Percentiles rank a stretch among this genome's conserved stretches.
These are phyloP conservation scores for Falcunculus frontatus DNA, from an alignment of 2,113 vertebrate genomes.

Conservation along the genomic window DNA sequence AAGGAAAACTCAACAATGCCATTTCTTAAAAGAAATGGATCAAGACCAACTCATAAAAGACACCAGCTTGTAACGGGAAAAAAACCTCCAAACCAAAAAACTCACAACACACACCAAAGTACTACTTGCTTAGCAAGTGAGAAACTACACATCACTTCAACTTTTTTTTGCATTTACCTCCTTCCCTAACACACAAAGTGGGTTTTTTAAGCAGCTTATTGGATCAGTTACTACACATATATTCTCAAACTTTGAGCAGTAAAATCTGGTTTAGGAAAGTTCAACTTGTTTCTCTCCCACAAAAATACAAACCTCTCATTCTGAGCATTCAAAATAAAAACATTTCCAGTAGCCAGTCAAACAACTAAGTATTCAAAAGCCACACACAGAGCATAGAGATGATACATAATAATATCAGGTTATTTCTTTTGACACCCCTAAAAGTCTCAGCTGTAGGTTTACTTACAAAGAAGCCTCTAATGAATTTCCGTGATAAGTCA, in stretches of 20 bases:
- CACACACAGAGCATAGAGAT: not conserved
- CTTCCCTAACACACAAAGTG: not conserved
- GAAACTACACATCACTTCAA: not conserved
- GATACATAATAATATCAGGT: not conserved
- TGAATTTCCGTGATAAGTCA: accelerated
- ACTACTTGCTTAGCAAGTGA: not conserved
- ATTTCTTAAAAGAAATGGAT: not conserved
- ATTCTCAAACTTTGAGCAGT: not conserved
- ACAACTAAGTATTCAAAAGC: not conserved
- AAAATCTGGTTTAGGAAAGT: not conserved
- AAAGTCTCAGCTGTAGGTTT: not conserved
- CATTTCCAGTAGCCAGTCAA: not conserved
- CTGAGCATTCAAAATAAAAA: not conserved
- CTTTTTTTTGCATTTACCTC: not conserved
- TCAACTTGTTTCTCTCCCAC: not conserved
- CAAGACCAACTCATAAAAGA: not conserved
- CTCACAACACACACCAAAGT: not conserved
- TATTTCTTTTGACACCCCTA: not conserved
- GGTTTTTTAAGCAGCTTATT: not conserved
- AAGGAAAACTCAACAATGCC: not conserved
- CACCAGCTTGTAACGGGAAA: not conserved
- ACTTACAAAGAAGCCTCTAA: not conserved
- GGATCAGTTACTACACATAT: not conserved
- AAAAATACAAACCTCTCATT: not conserved
- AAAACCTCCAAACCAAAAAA: not conserved